phyloP scores from a whole-genome alignment of 1,140 invertebrate genomes.

The Leptestheria dahalacensis region DNA sequence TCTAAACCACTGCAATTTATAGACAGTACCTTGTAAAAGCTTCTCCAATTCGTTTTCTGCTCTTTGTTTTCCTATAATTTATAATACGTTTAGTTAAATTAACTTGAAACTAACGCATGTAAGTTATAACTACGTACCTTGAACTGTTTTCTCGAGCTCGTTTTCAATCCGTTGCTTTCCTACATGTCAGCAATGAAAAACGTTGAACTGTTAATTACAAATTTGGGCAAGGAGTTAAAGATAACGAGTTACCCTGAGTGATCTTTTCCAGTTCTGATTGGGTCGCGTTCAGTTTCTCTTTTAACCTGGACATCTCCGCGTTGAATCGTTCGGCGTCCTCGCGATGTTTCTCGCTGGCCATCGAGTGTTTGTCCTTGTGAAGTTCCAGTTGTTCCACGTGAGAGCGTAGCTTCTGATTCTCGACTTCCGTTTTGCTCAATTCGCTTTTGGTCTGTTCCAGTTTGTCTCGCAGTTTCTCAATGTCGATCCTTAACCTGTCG shows the following conservation, averaged over 20 bases:
- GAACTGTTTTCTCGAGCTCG: neutral
- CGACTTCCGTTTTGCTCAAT: constrained; percentile 20
- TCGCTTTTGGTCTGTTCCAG: constrained; percentile 43
- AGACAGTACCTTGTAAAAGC: no score
- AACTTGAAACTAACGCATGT: no score
- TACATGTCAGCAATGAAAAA: neutral
- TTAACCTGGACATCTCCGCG: constrained; percentile 19
- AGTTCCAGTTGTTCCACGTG: constrained; percentile 24
- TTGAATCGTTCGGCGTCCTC: constrained; percentile 27
- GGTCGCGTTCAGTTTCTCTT: constrained; percentile 67
- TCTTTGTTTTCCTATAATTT: no score
- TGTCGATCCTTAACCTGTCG: constrained; percentile 63
- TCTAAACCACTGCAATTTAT: no score
- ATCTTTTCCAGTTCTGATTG: constrained; percentile 71
- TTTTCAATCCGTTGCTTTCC: neutral
- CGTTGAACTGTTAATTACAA: neutral
- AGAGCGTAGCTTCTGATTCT: constrained; percentile 26
- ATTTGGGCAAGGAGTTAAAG: no score
- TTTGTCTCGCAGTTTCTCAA: constrained; percentile 66
- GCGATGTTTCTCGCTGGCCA: constrained; percentile 41
- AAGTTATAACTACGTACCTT: neutral
- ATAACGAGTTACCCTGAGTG: constrained; percentile 44
- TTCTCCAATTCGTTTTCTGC: no score
- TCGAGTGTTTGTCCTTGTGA: constrained; percentile 38
- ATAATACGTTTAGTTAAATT: no score